Base-by-base conservation (phyloP, 2,797 vertebrate species). In the Chromis chromis region DNA sequence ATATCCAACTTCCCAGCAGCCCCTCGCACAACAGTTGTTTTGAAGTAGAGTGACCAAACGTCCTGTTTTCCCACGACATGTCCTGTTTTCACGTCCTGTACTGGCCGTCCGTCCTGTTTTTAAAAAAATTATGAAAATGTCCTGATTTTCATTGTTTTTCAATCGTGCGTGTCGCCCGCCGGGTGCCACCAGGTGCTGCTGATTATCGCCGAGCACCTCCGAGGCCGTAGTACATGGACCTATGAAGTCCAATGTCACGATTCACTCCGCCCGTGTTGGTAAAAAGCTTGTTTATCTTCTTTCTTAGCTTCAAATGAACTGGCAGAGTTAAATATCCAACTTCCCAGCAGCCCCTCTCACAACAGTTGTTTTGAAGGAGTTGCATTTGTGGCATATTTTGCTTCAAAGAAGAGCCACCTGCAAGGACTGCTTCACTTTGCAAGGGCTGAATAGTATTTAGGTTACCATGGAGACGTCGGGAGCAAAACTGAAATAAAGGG, bases 391-490 rank as follows among this genome's bases (percentile, higher is more conserved):
- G 53, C 60, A 74, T 85, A 44, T 87, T 66, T 83, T 53, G 44
- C 69, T 71, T 66, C 73, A 64, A 81, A 77, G 58, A 62, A 58
- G 85, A 86, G 86, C 67, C 92, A 94, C 90, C 94, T 95, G 92
- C 86, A 90, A 91, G 76, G 86, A 79, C 86, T 82, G 83, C 79
- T 87, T 89, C 83, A 28, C 77, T 81, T 66, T 54, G 42, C 19
- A 69, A 79, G 55, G 85, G 61, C 72, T 90, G 84, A 95, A 94
- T 92, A 87, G 81, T 92, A 94, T 91, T 88, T 75, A 61, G 79
- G 94, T 96, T 94, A 80, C 94, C 88, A 92, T 95, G 89, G 93
- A 79, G 95, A 96, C 93, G 25, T 65, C 22, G 53, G 79, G 69
- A 85, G 88, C 74, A 80, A 89, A 88, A 82, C 71, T 78, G 83